Conservation (phyloP, 2,888 invertebrate species). For the Apeira syringaria region DNA sequence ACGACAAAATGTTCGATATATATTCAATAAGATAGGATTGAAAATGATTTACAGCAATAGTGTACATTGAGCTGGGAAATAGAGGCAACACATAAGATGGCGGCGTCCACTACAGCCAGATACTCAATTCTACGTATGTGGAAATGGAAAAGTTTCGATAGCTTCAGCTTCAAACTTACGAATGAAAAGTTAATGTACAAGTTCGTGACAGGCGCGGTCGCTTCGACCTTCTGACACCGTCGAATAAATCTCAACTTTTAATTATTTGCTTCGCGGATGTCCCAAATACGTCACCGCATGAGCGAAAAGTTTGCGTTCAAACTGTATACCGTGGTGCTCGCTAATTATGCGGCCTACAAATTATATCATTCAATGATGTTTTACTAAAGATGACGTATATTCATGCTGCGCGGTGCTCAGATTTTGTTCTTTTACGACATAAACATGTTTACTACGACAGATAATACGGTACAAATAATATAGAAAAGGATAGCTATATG, state of each 20-base stretch:
- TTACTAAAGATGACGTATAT: no score
- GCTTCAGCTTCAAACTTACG: constrained; percentile 65
- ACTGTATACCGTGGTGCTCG: constrained; percentile 27
- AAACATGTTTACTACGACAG: no score
- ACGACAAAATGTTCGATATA: no score
- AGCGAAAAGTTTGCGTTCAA: constrained; percentile 25
- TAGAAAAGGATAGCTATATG: no score
- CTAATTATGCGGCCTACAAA: constrained; percentile 27
- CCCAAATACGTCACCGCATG: constrained; percentile 49
- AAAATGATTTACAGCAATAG: no score
- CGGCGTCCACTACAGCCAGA: no score
- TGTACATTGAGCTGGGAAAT: no score
- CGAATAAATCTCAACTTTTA: constrained; percentile 67
- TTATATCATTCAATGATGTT: constrained; percentile 26
- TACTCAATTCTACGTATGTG: constrained; percentile 45
- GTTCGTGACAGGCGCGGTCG: constrained; percentile 64
- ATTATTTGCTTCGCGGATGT: constrained; percentile 56
- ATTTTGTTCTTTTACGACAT: no score
- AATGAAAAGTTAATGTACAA: constrained; percentile 78
- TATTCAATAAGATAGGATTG: no score
- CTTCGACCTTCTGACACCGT: constrained; percentile 54
- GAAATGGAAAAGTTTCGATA: constrained; percentile 57
- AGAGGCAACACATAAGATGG: no score
- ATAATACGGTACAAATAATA: no score
- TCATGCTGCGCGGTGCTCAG: no score